Base-by-base conservation (phyloP, 2,797 vertebrate species). In the Emydoidea blandingii region DNA sequence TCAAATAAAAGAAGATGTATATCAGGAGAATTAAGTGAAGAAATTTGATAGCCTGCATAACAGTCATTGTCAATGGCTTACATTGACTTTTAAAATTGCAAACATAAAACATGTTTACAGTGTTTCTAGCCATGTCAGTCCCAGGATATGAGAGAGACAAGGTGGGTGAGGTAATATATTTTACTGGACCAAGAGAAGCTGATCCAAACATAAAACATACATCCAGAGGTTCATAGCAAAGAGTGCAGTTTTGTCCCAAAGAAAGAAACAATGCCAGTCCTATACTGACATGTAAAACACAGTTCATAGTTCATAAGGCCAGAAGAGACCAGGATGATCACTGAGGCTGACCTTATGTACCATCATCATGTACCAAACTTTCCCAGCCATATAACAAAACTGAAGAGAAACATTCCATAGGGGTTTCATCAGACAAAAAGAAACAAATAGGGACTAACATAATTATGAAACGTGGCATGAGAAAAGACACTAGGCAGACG, bases 371-470 rank as follows among this genome's bases (percentile, higher is more conserved):
- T 86, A 82, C 49, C 54, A 90, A 72, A 41, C 88, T 91, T 93
- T 95, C 85, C 62, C 89, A 86, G 87, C 85, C 34, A 92, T 94
- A 97, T 93, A 92, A 95, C 81, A 59, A 95, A 52, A 95, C 89
- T 92, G 89, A 91, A 91, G 82, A 87, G 90, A 90, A 94, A 91
- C 37, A 8, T 90, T 86, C 87, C 72, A n/a, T 84, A 88, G 59
- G 81, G 94, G 89, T 95, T 90, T 94, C 83, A 92, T 57, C 59
- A 89, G 92, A 83, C 86, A 87, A 97, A 96, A 96, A 87, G 53
- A 95, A 97, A 97, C 91, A 96, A 96, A 96, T 89, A 95, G 21
- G 12, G 54, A 41, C n/a, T 95, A 93, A 74, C 65, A 47, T 74
- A 91, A 86, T 21, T 87, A 82, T 86, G 89, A 96, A 95, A 95